Percentiles rank a stretch among this genome's conserved stretches.
phyloP scores from a whole-genome alignment of 64 coral and sea anemone species.

The Platygyra sinensis region DNA sequence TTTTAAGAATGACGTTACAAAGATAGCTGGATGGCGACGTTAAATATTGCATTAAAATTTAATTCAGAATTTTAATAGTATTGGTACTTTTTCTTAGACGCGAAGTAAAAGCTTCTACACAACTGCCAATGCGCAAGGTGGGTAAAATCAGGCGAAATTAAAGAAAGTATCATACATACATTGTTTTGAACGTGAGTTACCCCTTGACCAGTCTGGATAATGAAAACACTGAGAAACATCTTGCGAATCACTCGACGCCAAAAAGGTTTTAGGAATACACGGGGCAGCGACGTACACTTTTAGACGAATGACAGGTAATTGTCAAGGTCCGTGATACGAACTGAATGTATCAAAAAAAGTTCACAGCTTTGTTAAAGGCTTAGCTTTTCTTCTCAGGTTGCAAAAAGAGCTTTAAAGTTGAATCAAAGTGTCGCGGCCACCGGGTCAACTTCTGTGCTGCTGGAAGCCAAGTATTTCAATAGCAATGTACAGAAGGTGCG shows the following conservation, averaged over 20 bases:
- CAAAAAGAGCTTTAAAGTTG: neutral
- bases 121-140: neutral
- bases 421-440: neutral
- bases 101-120: neutral
- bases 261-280: neutral
- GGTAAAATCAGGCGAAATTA: neutral
- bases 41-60: too few species aligned
- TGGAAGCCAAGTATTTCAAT: neutral
- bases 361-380: neutral
- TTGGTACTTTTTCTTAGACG: too few species aligned
- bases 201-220: neutral
- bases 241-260: neutral
- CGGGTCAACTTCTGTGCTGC: neutral
- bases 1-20: too few species aligned
- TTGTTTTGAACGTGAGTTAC: neutral
- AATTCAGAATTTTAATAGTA: too few species aligned
- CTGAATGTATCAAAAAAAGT: neutral
- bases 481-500: neutral
- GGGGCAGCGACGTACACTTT: neutral
- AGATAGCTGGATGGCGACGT: too few species aligned
- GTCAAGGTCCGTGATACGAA: too few species aligned
- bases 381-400: neutral
- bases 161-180: neutral
- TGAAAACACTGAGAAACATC: neutral
- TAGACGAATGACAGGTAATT: neutral